These are phyloP conservation scores for Drosophila teissieri DNA, from an alignment of 1,140 invertebrate genomes.

Conservation along the genomic window DNA sequence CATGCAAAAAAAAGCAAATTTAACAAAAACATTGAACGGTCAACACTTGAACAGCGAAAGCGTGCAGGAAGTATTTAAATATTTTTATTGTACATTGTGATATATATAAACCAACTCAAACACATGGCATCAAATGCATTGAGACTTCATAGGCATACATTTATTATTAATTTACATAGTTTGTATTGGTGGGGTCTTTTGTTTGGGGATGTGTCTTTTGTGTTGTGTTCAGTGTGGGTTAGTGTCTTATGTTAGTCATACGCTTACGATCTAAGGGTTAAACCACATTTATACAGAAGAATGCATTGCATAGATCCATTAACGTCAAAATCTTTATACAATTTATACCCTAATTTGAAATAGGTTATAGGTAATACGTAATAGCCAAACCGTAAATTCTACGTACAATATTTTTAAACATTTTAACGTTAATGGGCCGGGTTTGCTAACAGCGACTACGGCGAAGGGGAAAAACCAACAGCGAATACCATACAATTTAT, in stretches of 20 bases:
- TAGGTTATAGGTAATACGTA: neutral
- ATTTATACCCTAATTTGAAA: neutral
- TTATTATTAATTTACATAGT: constrained; percentile 63
- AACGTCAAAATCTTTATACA: constrained; percentile 5
- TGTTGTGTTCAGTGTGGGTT: constrained; percentile 36
- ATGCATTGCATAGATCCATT: constrained; percentile 7
- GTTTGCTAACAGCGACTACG: constrained; percentile 31
- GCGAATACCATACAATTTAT: constrained; percentile 47
- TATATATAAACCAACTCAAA: constrained; percentile 43
- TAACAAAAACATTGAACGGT: constrained; percentile 39
- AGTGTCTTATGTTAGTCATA: constrained; percentile 57
- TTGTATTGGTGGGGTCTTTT: constrained; percentile 27
- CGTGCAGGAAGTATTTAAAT: constrained; percentile 66
- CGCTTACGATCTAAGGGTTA: constrained; percentile 57
- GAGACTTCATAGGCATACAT: constrained; percentile 47
- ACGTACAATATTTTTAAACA: too few species aligned
- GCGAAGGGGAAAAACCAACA: constrained; percentile 53
- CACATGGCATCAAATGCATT: constrained; percentile 41
- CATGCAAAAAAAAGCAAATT: constrained; percentile 47
- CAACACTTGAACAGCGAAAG: constrained; percentile 61
- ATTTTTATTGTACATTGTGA: constrained; percentile 57
- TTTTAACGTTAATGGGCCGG: constrained; percentile 11
- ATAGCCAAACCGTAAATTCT: neutral
- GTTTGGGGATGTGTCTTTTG: constrained; percentile 11
- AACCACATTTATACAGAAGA: constrained; percentile 33